Evolutionary conservation across 2,113 vertebrate species (phyloP).

Genomic region (Plotosus lineatus): DNA sequence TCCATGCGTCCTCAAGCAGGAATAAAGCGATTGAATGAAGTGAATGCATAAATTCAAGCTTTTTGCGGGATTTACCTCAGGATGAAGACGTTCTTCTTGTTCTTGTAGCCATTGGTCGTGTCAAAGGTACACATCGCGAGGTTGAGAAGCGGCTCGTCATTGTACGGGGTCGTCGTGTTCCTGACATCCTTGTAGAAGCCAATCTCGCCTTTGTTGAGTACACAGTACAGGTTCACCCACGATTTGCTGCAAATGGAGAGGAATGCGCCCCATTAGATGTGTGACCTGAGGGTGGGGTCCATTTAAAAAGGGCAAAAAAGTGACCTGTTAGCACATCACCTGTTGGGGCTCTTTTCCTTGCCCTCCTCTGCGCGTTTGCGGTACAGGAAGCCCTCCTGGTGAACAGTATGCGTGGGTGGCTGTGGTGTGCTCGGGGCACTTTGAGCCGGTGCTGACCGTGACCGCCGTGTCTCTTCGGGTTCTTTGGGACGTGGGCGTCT

Average conservation of each 20-base stretch:
- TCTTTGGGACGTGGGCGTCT: slow-evolving; percentile 87
- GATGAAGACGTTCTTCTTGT: slow-evolving; percentile 92
- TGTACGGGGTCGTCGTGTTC: slow-evolving; percentile 78
- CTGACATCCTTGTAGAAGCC: slow-evolving; percentile 87
- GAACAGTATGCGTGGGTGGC: slow-evolving; percentile 81
- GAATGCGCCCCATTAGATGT: not conserved
- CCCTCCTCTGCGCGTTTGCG: slow-evolving; percentile 88
- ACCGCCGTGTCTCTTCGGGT: slow-evolving; percentile 81
- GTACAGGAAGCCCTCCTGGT: slow-evolving; percentile 87
- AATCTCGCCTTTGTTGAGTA: slow-evolving; percentile 80
- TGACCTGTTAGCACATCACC: slow-evolving; percentile 57
- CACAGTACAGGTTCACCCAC: slow-evolving; percentile 88
- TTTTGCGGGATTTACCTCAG: slow-evolving; percentile 74
- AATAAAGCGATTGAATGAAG: no score
- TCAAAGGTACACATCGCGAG: slow-evolving; percentile 79
- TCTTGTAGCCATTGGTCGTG: slow-evolving; percentile 86
- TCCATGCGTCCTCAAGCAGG: no score
- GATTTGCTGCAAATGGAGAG: slow-evolving; percentile 72
- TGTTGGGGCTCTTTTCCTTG: slow-evolving; percentile 87
- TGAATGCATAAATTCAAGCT: not conserved
- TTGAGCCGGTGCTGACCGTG: slow-evolving; percentile 86
- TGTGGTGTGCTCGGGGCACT: slow-evolving; percentile 77
- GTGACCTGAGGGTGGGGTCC: not conserved
- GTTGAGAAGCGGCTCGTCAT: slow-evolving; percentile 82
- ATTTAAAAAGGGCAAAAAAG: not conserved